Evolutionary conservation across 2,888 invertebrate species (phyloP).

Genomic region (Philereme vetulata): DNA sequence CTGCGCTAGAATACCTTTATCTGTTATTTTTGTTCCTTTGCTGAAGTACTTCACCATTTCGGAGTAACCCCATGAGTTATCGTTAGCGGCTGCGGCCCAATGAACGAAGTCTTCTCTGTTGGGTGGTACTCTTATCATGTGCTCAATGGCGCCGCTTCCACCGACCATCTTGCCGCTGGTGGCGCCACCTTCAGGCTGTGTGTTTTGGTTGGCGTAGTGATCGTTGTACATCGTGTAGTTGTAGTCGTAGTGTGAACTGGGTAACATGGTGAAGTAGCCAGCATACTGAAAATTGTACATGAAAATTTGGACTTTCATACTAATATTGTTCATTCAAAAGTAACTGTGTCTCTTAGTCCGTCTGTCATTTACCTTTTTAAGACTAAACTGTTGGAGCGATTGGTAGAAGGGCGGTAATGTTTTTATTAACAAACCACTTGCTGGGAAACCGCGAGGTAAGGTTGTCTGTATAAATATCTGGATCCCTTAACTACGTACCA

Average conservation of each 20-base stretch:
- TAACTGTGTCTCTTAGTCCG: too few species aligned
- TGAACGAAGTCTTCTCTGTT: slow-evolving; percentile 43
- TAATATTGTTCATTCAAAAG: neutral
- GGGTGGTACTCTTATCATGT: slow-evolving; percentile 46
- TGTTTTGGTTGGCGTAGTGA: slow-evolving; percentile 39
- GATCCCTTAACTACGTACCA: too few species aligned
- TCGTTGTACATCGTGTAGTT: slow-evolving; percentile 46
- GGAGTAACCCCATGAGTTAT: slow-evolving; percentile 45
- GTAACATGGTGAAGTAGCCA: slow-evolving; percentile 41
- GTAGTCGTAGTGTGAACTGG: slow-evolving; percentile 44
- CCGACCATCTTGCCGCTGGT: slow-evolving; percentile 57
- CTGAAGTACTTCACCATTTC: slow-evolving; percentile 47
- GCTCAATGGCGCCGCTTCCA: slow-evolving; percentile 50
- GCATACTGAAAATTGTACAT: slow-evolving; percentile 42
- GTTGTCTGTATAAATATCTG: too few species aligned
- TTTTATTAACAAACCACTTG: too few species aligned
- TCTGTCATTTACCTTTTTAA: too few species aligned
- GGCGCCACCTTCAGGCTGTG: slow-evolving; percentile 26
- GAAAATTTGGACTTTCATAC: neutral
- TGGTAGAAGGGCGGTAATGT: too few species aligned
- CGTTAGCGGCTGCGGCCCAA: slow-evolving; percentile 45
- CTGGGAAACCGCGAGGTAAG: too few species aligned
- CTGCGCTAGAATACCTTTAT: slow-evolving; percentile 3
- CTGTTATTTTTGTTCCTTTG: slow-evolving; percentile 32
- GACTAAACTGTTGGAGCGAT: too few species aligned